Base-by-base conservation (phyloP, 2,888 invertebrate species). In the Drosophila conformis region DNA sequence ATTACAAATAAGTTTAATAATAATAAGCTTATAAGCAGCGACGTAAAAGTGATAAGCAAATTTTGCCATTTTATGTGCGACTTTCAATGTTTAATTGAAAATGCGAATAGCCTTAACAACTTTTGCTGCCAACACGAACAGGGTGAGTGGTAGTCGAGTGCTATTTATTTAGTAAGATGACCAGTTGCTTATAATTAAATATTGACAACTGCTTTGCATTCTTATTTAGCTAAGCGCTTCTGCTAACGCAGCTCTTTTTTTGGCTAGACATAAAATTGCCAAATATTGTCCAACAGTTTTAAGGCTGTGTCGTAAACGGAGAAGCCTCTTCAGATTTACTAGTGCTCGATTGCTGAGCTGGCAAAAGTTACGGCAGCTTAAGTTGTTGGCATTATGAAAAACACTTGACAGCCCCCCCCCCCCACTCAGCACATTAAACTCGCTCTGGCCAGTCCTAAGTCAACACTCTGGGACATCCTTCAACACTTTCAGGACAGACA, bases 321-420 rank as follows among this genome's bases (percentile, higher is more conserved):
- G 6, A 46, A 63, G 52, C 54, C 67, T 31, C 33, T 61, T 61
- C 31, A 63, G 73, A 67, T 62, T 59, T 73, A 67, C 51, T 40
- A 42, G 46, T 54, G 27, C 59, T 69, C 76, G 21, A 75, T 68
- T 68, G 71, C 76, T 76, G 73, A 69, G 80, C 66, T 73, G 80
- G 73, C 64, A 62, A 51, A 65, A 49, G 40, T 40, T 36, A 38
- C 46, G 56, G 27, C 66, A 69, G 70, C 82, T 84, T 73, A 87
- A 64, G 63, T 62, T 64, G 83, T 69, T 60, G 70, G 81, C 67
- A 57, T 73, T 77, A 88, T 83, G 71, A 69, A 69, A 76, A 74
- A 53, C 67, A 75, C 58, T 72, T 54, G 80, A 69, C 36, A 72
- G 51, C 49, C 8, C 13, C 18, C 1, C 15, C 18, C 21, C 18